A percentile compares a stretch with the other conserved stretches of the same genome.
Evolutionary conservation across 23 tunicate species (phyloP).

Genomic region (Halocynthia aurantium): DNA sequence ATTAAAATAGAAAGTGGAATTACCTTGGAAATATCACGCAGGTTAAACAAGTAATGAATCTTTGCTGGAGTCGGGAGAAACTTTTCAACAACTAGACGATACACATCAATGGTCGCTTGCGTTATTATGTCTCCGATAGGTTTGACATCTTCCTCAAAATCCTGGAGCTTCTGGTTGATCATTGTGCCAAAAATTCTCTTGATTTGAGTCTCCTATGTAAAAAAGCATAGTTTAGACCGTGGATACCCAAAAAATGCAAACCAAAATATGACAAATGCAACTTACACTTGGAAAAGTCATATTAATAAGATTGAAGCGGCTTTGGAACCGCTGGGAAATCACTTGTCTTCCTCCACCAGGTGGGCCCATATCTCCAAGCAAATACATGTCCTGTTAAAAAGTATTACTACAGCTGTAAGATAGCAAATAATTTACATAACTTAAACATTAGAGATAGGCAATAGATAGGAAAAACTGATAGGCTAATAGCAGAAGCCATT

Average conservation of each 20-base stretch:
- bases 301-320: conserved; percentile 89
- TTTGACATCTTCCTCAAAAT: conserved; percentile 96
- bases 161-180: conserved; percentile 94
- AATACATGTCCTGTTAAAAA: conserved; percentile 63
- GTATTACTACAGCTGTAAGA: background rate
- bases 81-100: conserved; percentile 74
- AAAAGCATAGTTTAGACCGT: background rate
- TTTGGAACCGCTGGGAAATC: conserved; percentile 64
- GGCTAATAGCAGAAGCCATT: no score
- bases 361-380: conserved; percentile 89
- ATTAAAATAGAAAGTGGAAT: no score
- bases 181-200: conserved; percentile 90
- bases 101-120: conserved; percentile 92
- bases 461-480: no score
- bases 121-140: conserved; percentile 89
- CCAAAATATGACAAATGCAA: background rate
- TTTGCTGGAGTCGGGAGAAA: conserved; percentile 98
- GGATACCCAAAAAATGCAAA: background rate
- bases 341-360: conserved; percentile 97
- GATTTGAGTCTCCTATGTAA: conserved; percentile 72
- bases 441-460: no score
- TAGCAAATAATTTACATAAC: background rate
- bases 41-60: conserved; percentile 92
- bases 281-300: conserved; percentile 97
- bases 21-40: conserved; percentile 96